Conservation (phyloP, 2,113 vertebrate genomes). For the Xerus inauris region DNA sequence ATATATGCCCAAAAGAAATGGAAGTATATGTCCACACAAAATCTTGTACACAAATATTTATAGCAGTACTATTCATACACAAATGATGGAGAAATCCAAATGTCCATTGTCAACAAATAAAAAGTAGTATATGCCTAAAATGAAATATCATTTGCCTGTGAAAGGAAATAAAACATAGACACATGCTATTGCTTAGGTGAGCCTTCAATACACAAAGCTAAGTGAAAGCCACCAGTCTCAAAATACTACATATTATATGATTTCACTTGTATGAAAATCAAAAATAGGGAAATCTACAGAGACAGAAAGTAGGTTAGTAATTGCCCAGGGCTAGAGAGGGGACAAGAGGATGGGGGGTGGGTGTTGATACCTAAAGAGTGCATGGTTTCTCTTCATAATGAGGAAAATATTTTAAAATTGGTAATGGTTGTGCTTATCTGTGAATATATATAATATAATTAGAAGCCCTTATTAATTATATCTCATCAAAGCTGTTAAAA, state of each 20-base stretch:
- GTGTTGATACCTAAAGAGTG: not conserved
- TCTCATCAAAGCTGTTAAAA: not conserved
- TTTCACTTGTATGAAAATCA: not conserved
- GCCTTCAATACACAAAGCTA: not conserved
- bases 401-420: not conserved
- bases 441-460: too few relatives aligned
- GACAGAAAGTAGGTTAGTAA: not conserved
- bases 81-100: not conserved
- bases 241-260: not conserved
- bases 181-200: too few relatives aligned
- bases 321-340: not conserved
- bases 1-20: not conserved
- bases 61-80: not conserved
- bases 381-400: not conserved
- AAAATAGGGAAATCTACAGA: not conserved
- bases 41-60: not conserved
- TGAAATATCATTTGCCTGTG: not conserved
- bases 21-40: not conserved
- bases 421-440: not conserved
- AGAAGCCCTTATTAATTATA: not conserved
- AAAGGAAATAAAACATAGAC: not conserved
- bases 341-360: rapidly evolving
- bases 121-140: not conserved
- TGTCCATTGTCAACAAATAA: not conserved
- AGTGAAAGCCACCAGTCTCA: not conserved